These are phyloP conservation scores for Aporophyla lueneburgensis DNA, from an alignment of 2,888 invertebrate genomes.

Conservation along the genomic window DNA sequence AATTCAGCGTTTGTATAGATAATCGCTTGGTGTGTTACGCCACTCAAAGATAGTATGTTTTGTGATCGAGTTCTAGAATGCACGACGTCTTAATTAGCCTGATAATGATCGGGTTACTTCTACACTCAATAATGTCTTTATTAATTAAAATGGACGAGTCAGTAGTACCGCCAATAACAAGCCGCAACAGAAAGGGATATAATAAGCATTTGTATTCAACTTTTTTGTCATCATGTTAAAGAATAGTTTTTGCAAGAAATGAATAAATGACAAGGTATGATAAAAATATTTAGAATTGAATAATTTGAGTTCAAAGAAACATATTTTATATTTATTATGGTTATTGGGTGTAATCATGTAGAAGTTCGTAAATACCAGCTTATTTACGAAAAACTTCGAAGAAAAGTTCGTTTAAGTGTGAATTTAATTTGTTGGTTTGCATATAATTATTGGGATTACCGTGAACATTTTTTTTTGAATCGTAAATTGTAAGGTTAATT, in stretches of 20 bases:
- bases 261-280: background rate
- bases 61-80: slow-evolving; percentile 27
- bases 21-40: background rate
- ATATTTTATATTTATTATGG: background rate
- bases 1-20: background rate
- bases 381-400: background rate
- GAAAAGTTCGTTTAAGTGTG: background rate
- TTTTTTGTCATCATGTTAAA: background rate
- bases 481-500: background rate
- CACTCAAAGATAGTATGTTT: slow-evolving; percentile 18
- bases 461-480: background rate
- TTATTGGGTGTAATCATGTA: background rate
- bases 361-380: background rate
- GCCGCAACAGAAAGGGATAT: background rate
- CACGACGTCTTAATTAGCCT: slow-evolving; percentile 43
- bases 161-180: slow-evolving; percentile 39
- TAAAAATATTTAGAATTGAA: background rate
- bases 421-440: background rate
- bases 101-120: slow-evolving; percentile 32
- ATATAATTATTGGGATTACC: too few species aligned
- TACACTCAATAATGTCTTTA: slow-evolving; percentile 48
- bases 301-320: background rate
- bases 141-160: slow-evolving; percentile 40
- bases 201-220: background rate
- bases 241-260: slow-evolving; percentile 20